These are phyloP conservation scores for Trichonephila clavipes DNA, from an alignment of 1,140 invertebrate species.

Conservation along the genomic window DNA sequence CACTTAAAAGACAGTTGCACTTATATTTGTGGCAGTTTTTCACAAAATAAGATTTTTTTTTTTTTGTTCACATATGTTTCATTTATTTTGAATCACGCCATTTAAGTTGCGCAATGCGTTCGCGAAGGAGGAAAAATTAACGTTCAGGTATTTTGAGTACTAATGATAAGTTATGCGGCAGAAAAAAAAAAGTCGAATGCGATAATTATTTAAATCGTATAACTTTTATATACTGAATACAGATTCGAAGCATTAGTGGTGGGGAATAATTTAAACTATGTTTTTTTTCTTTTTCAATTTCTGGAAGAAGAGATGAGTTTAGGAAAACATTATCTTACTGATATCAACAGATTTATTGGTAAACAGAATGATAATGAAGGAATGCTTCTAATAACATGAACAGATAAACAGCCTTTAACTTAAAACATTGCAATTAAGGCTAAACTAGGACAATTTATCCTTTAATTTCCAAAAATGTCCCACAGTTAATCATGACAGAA, in stretches of 20 bases:
- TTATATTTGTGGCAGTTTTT: constrained; percentile 31
- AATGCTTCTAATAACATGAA: too few relatives aligned
- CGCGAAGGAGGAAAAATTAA: background rate
- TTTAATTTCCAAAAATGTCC: too few relatives aligned
- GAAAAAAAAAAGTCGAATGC: background rate
- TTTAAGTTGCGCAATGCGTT: background rate
- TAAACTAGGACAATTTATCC: too few relatives aligned
- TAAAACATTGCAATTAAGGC: too few relatives aligned
- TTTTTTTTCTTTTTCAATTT: too few relatives aligned
- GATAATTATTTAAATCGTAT: constrained; percentile 28
- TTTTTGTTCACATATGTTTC: constrained; percentile 9
- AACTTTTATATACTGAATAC: background rate
- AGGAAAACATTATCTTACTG: too few relatives aligned
- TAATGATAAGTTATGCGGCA: background rate
- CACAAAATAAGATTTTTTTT: background rate
- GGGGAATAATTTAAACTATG: too few relatives aligned
- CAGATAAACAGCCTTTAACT: too few relatives aligned
- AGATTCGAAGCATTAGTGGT: background rate
- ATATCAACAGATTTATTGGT: too few relatives aligned
- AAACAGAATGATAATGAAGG: too few relatives aligned
- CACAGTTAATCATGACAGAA: too few relatives aligned
- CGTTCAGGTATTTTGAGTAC: background rate
- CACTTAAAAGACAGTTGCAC: constrained; percentile 10
- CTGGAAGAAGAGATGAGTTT: too few relatives aligned
- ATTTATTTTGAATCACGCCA: constrained; percentile 33